Conservation (phyloP, 1,140 invertebrate genomes). For the Trichonephila clavipes region DNA sequence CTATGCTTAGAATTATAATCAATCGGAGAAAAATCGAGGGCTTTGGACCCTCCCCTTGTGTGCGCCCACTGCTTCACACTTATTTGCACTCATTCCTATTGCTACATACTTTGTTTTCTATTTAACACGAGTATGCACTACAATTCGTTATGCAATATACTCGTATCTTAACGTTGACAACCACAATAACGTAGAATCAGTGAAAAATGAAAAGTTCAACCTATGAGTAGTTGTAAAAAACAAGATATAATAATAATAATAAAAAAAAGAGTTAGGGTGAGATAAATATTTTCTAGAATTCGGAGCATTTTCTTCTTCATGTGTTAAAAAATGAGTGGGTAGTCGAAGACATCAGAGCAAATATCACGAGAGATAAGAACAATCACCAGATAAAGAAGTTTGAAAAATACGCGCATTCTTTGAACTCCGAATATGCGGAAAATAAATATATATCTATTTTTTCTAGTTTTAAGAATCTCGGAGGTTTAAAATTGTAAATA, state of each 20-base stretch:
- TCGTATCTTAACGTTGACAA: too few relatives aligned
- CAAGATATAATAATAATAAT: background rate
- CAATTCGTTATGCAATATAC: too few relatives aligned
- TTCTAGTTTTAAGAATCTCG: too few relatives aligned
- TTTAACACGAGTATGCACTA: too few relatives aligned
- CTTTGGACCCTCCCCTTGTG: too few relatives aligned
- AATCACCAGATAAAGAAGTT: background rate
- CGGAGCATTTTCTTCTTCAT: background rate
- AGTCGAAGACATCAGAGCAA: background rate
- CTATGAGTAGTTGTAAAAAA: background rate
- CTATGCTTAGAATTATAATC: too few relatives aligned
- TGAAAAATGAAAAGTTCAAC: background rate
- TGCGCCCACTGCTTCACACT: too few relatives aligned
- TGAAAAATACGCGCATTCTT: background rate
- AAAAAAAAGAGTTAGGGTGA: background rate
- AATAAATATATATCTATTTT: too few relatives aligned
- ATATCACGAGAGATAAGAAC: background rate
- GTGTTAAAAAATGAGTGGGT: background rate
- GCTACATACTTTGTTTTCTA: too few relatives aligned
- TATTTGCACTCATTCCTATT: too few relatives aligned
- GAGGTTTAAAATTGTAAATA: background rate
- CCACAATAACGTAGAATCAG: too few relatives aligned
- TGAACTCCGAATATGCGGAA: background rate
- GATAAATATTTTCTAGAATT: background rate
- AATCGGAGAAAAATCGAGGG: too few relatives aligned